phyloP scores from a whole-genome alignment of 2,113 vertebrate genomes.

The Piaya cayana region DNA sequence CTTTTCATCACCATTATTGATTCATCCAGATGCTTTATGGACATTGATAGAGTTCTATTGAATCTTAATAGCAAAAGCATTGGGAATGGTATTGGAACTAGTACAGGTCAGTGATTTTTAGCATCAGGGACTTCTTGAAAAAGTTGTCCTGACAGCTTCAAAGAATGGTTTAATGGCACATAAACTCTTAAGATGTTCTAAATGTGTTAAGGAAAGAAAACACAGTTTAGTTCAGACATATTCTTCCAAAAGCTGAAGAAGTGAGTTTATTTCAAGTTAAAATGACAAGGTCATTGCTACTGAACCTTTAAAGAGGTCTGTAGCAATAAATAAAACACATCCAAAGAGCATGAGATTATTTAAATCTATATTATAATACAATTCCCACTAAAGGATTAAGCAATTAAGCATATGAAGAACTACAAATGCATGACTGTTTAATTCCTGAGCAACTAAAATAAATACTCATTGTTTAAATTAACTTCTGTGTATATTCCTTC shows the following conservation, averaged over 20 bases:
- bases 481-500: not conserved
- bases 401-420: not conserved
- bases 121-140: not conserved
- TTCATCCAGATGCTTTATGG: constrained; percentile 50
- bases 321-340: not conserved
- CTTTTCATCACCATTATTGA: constrained; percentile 51
- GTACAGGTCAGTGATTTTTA: not conserved
- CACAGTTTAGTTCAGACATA: not conserved
- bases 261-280: not conserved
- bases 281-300: not conserved
- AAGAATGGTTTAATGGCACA: not conserved
- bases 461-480: not conserved
- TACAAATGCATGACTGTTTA: not conserved
- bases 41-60: constrained; percentile 41
- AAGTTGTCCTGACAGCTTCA: not conserved
- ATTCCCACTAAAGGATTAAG: not conserved
- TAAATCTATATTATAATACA: not conserved
- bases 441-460: not conserved
- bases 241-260: not conserved
- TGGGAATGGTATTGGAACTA: not conserved
- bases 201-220: not conserved
- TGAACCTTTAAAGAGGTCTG: not conserved
- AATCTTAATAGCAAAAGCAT: constrained; percentile 7
- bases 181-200: not conserved
- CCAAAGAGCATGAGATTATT: not conserved